phyloP scores from a whole-genome alignment of 2,797 vertebrate species.

The Fistularia tabacaria region DNA sequence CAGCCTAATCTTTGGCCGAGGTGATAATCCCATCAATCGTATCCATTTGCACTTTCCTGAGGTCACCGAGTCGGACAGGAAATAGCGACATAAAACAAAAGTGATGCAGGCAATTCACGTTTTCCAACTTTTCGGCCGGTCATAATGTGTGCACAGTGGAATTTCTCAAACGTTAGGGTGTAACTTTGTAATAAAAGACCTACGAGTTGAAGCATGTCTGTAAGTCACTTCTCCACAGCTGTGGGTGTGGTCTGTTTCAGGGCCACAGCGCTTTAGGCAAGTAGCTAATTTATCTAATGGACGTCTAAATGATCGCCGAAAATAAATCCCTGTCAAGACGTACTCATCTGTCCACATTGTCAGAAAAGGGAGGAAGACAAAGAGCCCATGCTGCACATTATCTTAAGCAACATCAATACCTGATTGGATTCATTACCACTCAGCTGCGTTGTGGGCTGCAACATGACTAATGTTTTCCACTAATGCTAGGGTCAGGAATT shows the following conservation, averaged over 20 bases:
- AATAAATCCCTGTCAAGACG: conserved; percentile 55
- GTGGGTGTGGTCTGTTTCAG: conserved; percentile 43
- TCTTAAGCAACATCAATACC: conserved; percentile 50
- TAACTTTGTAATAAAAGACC: neutral
- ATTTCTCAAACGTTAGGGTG: no score
- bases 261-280: conserved; percentile 8
- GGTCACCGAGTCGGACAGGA: neutral
- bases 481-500: conserved; percentile 28
- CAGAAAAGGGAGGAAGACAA: conserved; percentile 13
- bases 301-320: conserved; percentile 38
- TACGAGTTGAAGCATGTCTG: neutral
- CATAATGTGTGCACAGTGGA: no score
- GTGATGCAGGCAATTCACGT: neutral
- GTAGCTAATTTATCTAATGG: conserved; percentile 61
- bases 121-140: no score
- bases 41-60: conserved; percentile 5
- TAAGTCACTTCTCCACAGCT: neutral
- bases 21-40: conserved; percentile 27
- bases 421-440: conserved; percentile 32
- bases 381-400: conserved; percentile 39
- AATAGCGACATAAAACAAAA: neutral
- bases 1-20: conserved; percentile 34
- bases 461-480: conserved; percentile 39
- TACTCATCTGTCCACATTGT: conserved; percentile 44
- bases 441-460: conserved; percentile 33